These are phyloP conservation scores for Acronicta leporina DNA, from an alignment of 2,888 invertebrate genomes.

Conservation along the genomic window DNA sequence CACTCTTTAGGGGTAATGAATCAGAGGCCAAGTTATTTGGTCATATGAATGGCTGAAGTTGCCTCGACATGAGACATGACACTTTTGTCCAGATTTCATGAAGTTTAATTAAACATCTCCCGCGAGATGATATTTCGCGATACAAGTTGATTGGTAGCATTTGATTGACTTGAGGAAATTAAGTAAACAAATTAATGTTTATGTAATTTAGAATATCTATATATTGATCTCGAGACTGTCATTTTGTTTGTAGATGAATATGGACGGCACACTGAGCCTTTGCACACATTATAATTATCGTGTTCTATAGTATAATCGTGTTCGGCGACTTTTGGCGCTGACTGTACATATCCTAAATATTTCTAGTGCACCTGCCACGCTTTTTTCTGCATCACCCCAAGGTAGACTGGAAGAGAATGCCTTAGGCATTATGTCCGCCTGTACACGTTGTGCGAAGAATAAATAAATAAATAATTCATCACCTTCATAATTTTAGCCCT, in stretches of 20 bases:
- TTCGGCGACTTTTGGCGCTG: no score
- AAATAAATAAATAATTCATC: no score
- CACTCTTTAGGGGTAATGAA: slow-evolving; percentile 43
- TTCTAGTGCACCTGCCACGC: no score
- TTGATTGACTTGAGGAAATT: slow-evolving; percentile 82
- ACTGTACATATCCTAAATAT: no score
- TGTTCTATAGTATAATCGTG: no score
- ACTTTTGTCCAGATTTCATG: slow-evolving; percentile 74
- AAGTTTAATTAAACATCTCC: slow-evolving; percentile 79
- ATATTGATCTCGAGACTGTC: not conserved
- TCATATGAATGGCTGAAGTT: slow-evolving; percentile 64
- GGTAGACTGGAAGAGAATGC: no score
- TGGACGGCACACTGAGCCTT: not conserved
- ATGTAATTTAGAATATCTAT: slow-evolving; percentile 29
- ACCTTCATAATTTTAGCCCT: no score
- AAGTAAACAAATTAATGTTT: slow-evolving; percentile 45
- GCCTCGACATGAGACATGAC: slow-evolving; percentile 70
- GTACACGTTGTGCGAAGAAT: no score
- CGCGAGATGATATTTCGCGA: slow-evolving; percentile 61
- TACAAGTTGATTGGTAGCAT: slow-evolving; percentile 61
- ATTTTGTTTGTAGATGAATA: not conserved
- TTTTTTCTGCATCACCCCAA: no score
- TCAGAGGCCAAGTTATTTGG: slow-evolving; percentile 60
- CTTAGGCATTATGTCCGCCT: no score
- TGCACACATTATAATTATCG: no score